Evolutionary conservation across 92 coral and sea anemone species (phyloP).

Genomic region (Heteractis magnifica): DNA sequence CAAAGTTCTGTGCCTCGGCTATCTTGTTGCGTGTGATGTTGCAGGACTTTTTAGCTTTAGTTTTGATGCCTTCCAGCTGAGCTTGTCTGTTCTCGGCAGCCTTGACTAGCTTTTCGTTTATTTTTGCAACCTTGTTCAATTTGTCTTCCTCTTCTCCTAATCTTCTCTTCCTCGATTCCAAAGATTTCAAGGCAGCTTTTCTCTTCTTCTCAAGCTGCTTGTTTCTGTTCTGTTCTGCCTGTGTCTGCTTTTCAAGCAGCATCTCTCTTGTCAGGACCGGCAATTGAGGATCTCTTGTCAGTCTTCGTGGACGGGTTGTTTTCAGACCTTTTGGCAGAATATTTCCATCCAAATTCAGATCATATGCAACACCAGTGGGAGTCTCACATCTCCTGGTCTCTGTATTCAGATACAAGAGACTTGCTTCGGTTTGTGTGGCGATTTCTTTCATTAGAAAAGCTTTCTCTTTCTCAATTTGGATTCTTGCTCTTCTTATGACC

Average conservation of each 20-base stretch:
- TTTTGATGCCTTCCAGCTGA: slow-evolving; percentile 4
- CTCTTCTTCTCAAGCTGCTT: slow-evolving; percentile 7
- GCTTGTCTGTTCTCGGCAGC: slow-evolving; percentile 9
- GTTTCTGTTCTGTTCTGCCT: slow-evolving; percentile 5
- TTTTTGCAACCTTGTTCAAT: not conserved
- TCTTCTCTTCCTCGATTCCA: slow-evolving; percentile 4
- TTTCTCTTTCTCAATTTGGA: not conserved
- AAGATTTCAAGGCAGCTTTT: not conserved
- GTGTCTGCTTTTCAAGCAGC: slow-evolving; percentile 6
- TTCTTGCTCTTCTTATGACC: not conserved
- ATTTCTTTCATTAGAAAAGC: not conserved
- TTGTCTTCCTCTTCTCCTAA: not conserved
- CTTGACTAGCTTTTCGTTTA: not conserved
- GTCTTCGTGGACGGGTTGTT: not conserved
- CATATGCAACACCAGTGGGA: not conserved
- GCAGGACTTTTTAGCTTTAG: slow-evolving; percentile 1
- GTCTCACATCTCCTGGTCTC: not conserved
- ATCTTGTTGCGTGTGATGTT: not conserved
- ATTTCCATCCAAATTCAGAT: not conserved
- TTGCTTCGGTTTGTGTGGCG: not conserved
- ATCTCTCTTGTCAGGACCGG: not conserved
- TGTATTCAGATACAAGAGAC: not conserved
- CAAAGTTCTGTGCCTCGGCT: slow-evolving; percentile 5
- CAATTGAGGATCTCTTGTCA: not conserved
- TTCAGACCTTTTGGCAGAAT: not conserved